A percentile compares a stretch with the other conserved stretches of the same genome.
Evolutionary conservation across 2,113 vertebrate species (phyloP).

Genomic region (Dasyornis broadbenti): DNA sequence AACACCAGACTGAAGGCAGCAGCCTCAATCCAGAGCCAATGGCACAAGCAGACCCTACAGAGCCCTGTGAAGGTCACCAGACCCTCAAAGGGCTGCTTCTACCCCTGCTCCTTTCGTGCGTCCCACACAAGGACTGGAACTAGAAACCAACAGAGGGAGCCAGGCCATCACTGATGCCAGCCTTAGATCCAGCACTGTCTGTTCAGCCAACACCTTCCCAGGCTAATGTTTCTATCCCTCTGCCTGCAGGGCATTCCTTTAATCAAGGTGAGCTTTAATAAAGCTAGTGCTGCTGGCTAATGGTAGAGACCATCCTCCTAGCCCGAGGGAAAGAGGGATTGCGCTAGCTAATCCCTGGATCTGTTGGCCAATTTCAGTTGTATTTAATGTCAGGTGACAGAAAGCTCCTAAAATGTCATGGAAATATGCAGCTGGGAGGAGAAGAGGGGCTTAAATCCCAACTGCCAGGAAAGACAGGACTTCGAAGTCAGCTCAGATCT

Average conservation of each 20-base stretch:
- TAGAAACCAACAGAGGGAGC: constrained; percentile 14
- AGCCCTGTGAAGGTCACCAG: neutral
- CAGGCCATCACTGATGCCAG: neutral
- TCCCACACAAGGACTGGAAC: neutral
- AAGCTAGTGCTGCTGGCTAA: neutral
- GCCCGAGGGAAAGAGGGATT: neutral
- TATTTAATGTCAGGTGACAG: neutral
- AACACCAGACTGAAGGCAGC: neutral
- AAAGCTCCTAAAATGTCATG: neutral
- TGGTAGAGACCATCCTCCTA: neutral
- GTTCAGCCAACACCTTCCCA: neutral
- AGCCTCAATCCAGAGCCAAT: neutral
- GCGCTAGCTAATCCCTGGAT: neutral
- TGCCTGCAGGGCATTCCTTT: neutral
- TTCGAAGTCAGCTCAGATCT: neutral
- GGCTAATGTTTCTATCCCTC: neutral
- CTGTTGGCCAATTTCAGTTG: neutral
- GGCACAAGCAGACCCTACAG: neutral
- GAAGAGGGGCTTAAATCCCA: neutral
- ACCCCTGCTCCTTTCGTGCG: neutral
- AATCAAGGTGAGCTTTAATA: neutral
- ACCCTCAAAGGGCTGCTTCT: neutral
- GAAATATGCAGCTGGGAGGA: neutral
- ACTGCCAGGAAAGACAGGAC: neutral
- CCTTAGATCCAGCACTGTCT: fast-evolving